These are phyloP conservation scores for Dasypolia templi DNA, from an alignment of 2,888 invertebrate species.

Conservation along the genomic window DNA sequence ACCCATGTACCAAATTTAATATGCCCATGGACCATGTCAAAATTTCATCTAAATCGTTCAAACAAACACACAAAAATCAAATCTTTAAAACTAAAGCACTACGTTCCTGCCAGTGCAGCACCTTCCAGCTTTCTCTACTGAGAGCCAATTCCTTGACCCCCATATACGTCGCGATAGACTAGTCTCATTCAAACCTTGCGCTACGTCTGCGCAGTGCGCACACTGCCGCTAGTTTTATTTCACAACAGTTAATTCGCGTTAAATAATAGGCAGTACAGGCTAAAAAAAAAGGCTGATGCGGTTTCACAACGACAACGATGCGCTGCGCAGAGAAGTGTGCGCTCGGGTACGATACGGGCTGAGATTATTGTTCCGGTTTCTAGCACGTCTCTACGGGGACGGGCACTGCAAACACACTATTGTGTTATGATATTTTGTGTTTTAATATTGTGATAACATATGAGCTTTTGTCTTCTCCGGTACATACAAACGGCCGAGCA, in stretches of 20 bases:
- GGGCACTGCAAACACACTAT: conserved; percentile 32
- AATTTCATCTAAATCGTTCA: too few species aligned
- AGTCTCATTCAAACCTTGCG: neutral
- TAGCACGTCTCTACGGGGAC: neutral
- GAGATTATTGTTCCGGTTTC: conserved; percentile 17
- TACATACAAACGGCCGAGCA: conserved; percentile 5
- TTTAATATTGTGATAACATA: conserved; percentile 32
- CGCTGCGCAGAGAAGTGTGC: neutral
- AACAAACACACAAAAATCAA: too few species aligned
- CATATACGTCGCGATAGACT: neutral
- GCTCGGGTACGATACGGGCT: neutral
- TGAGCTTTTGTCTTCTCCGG: conserved; percentile 9
- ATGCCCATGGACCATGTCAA: too few species aligned
- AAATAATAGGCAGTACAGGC: neutral
- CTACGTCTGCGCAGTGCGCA: too few species aligned
- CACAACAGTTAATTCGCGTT: neutral
- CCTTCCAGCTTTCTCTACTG: conserved; percentile 1
- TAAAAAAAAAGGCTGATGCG: too few species aligned
- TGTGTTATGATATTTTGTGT: conserved; percentile 40
- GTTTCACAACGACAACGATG: neutral
- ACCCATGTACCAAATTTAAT: too few species aligned
- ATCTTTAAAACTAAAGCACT: neutral
- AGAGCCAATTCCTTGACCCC: conserved; percentile 6
- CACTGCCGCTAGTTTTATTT: neutral
- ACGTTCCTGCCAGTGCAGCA: neutral